Evolutionary conservation across 2,888 invertebrate genomes (phyloP).

Genomic region (Eulithis testata): DNA sequence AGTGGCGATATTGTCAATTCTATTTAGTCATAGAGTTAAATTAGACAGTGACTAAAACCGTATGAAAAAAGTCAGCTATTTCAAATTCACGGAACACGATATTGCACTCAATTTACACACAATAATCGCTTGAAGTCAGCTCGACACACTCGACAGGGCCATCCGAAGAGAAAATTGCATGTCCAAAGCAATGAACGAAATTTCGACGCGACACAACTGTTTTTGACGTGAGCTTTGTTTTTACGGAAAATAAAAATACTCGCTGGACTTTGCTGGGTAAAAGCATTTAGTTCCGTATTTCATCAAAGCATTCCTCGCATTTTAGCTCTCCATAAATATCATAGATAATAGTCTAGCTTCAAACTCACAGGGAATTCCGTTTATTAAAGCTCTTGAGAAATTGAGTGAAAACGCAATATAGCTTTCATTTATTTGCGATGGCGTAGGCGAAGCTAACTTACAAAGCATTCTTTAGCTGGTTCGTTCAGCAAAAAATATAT

Average conservation of each 20-base stretch:
- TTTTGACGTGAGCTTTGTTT: background rate
- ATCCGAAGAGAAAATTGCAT: constrained; percentile 5
- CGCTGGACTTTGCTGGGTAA: background rate
- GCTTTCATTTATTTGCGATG: background rate
- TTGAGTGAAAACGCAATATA: background rate
- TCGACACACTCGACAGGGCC: background rate
- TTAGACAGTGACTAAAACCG: no score
- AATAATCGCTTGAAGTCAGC: background rate
- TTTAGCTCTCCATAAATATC: background rate
- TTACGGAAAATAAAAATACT: background rate
- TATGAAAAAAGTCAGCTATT: no score
- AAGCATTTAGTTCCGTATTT: background rate
- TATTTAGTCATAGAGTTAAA: no score
- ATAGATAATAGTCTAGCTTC: background rate
- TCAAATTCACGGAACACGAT: no score
- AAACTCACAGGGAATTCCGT: background rate
- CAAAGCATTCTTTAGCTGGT: no score
- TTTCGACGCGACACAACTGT: background rate
- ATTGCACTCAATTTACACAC: no score
- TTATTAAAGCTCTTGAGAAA: background rate
- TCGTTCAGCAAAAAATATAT: no score
- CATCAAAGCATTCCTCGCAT: background rate
- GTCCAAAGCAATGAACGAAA: background rate
- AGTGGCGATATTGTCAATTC: no score
- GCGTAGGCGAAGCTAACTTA: background rate